A percentile compares a stretch with the other conserved stretches of the same genome.
Evolutionary conservation across 2,113 vertebrate species (phyloP).

Genomic region (Trochalopteron elliotii): DNA sequence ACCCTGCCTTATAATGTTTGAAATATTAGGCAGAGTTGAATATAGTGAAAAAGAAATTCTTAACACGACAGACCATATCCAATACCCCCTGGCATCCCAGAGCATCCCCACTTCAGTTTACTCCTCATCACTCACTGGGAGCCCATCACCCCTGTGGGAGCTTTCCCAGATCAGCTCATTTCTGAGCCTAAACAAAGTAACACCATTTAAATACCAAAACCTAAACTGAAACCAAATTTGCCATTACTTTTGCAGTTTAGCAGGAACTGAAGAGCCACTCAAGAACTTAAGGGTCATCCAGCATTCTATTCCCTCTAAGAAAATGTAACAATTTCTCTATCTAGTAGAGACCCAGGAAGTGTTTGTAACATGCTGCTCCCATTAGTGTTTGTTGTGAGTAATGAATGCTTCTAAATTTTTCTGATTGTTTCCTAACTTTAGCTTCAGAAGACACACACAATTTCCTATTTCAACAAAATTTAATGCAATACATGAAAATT

Average conservation of each 20-base stretch:
- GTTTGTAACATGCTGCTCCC: neutral
- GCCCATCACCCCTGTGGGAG: neutral
- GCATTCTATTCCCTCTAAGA: neutral
- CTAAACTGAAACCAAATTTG: neutral
- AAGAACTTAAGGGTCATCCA: neutral
- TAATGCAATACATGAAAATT: neutral
- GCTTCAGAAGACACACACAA: neutral
- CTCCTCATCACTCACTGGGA: constrained; percentile 9
- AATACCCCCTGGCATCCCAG: neutral
- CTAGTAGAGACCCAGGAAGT: neutral
- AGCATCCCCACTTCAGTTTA: neutral
- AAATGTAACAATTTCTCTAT: neutral
- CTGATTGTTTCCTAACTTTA: neutral
- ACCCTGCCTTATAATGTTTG: neutral
- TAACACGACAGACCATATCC: neutral
- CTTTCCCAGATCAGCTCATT: neutral
- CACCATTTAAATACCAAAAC: neutral
- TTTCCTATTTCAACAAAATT: neutral
- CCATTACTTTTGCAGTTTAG: neutral
- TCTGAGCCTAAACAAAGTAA: neutral
- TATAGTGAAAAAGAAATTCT: neutral
- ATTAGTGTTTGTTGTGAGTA: neutral
- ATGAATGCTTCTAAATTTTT: neutral
- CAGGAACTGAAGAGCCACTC: neutral
- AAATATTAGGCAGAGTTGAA: neutral